Evolutionary conservation across 2,888 invertebrate species (phyloP).

Genomic region (Nomada ferruginata): DNA sequence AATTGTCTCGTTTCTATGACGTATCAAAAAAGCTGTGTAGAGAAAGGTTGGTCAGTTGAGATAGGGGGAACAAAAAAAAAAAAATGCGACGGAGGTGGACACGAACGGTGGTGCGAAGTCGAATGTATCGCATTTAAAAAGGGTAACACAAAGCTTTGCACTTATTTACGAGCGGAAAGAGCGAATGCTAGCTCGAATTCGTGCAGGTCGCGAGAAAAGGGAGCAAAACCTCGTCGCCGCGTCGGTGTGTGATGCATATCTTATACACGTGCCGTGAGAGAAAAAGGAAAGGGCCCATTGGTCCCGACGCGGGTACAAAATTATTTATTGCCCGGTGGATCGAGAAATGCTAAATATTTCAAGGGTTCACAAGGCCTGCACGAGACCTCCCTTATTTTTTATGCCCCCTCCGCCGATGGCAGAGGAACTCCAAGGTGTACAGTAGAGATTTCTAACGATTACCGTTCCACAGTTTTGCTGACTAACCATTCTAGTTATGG

Average conservation of each 20-base stretch:
- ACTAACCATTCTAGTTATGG: neutral
- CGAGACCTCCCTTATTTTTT: constrained; percentile 1
- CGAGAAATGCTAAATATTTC: constrained; percentile 55
- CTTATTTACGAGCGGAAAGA: constrained; percentile 65
- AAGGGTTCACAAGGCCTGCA: constrained; percentile 30
- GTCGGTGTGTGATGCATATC: constrained; percentile 53
- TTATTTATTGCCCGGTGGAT: constrained; percentile 56
- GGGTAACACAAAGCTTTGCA: constrained; percentile 7
- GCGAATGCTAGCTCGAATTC: constrained; percentile 48
- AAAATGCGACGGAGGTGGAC: neutral
- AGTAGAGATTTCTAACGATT: neutral
- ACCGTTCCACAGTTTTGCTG: neutral
- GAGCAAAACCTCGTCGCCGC: constrained; percentile 48
- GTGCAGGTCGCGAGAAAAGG: constrained; percentile 52
- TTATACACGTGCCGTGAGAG: constrained; percentile 45
- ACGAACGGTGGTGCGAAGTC: constrained; percentile 4
- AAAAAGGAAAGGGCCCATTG: constrained; percentile 44
- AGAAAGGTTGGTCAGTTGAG: constrained; percentile 9
- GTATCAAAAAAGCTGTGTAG: constrained; percentile 13
- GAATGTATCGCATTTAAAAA: constrained; percentile 20
- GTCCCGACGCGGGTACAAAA: constrained; percentile 46
- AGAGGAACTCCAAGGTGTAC: neutral
- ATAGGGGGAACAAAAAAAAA: neutral
- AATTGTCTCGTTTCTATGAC: constrained; percentile 37
- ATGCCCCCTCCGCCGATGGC: neutral